These are phyloP conservation scores for Habropoda laboriosa DNA, from an alignment of 1,140 invertebrate species.

Conservation along the genomic window DNA sequence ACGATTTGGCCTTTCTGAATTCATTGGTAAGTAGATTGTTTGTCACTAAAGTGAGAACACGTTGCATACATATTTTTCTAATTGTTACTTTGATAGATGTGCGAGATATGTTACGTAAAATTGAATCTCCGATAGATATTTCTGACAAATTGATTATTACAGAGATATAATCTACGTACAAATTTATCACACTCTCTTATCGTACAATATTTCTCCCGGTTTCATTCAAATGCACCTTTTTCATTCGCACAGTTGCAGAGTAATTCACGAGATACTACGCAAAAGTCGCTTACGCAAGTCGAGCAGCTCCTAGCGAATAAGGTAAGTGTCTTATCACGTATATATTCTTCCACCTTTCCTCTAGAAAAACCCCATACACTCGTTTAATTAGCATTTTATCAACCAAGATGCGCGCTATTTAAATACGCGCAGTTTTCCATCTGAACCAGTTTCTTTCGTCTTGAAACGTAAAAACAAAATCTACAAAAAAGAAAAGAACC, in stretches of 20 bases:
- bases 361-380: too few relatives aligned
- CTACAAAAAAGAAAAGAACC: not conserved
- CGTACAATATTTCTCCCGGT: too few relatives aligned
- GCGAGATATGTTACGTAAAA: too few relatives aligned
- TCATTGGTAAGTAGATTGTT: slow-evolving; percentile 72
- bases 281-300: slow-evolving; percentile 77
- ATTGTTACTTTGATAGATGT: too few relatives aligned
- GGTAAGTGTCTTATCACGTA: slow-evolving; percentile 57
- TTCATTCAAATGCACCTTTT: not conserved
- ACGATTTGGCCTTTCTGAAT: slow-evolving; percentile 78
- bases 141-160: too few relatives aligned
- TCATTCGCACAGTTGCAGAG: slow-evolving; percentile 69
- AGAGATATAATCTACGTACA: too few relatives aligned
- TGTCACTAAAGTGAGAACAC: too few relatives aligned
- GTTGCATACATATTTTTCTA: not conserved
- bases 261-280: slow-evolving; percentile 61
- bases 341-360: too few relatives aligned
- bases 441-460: too few relatives aligned
- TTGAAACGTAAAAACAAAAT: not conserved
- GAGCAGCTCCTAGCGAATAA: slow-evolving; percentile 78
- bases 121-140: too few relatives aligned
- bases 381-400: too few relatives aligned
- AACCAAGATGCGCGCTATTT: not conserved
- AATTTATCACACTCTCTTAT: too few relatives aligned
- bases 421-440: not conserved